These are phyloP conservation scores for Coilia nasus DNA, from an alignment of 2,797 vertebrate genomes.

Conservation along the genomic window DNA sequence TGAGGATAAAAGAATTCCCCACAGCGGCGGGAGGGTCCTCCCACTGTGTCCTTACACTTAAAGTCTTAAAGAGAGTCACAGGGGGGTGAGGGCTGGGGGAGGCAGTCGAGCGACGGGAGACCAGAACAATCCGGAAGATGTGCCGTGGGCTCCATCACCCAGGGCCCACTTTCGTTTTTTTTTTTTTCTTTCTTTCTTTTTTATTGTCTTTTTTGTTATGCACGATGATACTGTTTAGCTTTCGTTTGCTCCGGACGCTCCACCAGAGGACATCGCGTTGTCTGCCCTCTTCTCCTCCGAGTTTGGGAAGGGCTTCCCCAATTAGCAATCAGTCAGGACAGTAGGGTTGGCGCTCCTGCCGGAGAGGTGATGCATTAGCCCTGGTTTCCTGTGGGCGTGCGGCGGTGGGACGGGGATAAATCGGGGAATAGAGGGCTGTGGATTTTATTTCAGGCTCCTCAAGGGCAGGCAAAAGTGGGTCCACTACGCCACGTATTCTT, in stretches of 20 bases:
- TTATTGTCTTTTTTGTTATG: neutral
- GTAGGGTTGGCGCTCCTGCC: neutral
- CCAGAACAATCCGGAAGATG: conserved; percentile 12
- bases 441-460: conserved; percentile 32
- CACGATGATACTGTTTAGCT: neutral
- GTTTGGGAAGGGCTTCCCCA: neutral
- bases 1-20: conserved; percentile 35
- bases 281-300: neutral
- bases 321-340: conserved; percentile 8
- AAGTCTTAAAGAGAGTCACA: conserved; percentile 8
- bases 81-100: neutral
- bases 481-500: conserved; percentile 21
- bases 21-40: conserved; percentile 24
- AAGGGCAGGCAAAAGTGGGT: conserved; percentile 39
- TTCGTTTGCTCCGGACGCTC: neutral
- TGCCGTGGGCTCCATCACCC: neutral
- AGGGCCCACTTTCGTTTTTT: neutral
- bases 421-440: conserved; percentile 7
- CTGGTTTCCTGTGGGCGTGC: neutral
- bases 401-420: neutral
- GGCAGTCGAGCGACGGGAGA: neutral
- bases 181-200: neutral
- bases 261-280: neutral
- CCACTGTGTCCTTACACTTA: neutral
- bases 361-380: neutral